Percentiles rank a stretch among this genome's conserved stretches.
phyloP scores from a whole-genome alignment of 2,113 vertebrate species.

The Chionodraco myersi region DNA sequence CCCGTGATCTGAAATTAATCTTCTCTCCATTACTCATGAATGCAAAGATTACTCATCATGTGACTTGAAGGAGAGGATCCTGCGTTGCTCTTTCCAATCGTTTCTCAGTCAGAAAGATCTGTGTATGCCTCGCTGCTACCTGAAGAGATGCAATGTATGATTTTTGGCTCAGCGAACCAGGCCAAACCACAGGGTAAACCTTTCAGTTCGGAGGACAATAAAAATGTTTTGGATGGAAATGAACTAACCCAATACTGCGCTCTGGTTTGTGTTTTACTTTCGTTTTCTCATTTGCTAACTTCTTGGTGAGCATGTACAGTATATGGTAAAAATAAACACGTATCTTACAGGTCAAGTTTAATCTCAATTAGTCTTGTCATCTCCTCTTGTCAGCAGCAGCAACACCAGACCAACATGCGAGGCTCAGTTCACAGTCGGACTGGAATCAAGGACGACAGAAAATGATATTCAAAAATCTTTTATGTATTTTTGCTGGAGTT shows the following conservation, averaged over 20 bases:
- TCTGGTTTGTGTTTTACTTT: slow-evolving; percentile 54
- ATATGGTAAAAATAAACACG: slow-evolving; percentile 58
- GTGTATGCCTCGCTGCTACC: slow-evolving; percentile 76
- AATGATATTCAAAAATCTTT: no score
- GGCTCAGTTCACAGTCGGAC: neutral
- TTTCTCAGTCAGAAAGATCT: slow-evolving; percentile 67
- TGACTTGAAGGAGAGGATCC: slow-evolving; percentile 75
- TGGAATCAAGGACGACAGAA: no score
- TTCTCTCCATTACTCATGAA: slow-evolving; percentile 74
- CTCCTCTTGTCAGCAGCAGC: slow-evolving; percentile 16
- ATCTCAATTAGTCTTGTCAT: slow-evolving; percentile 42
- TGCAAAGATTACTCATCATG: slow-evolving; percentile 71
- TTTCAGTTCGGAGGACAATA: slow-evolving; percentile 81
- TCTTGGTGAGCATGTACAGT: slow-evolving; percentile 54
- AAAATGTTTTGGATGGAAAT: slow-evolving; percentile 82
- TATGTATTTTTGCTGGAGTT: no score
- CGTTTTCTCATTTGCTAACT: slow-evolving; percentile 40
- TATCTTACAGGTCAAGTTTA: slow-evolving; percentile 51
- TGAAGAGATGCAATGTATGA: slow-evolving; percentile 80
- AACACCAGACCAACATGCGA: neutral
- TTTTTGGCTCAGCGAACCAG: slow-evolving; percentile 65
- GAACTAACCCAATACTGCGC: slow-evolving; percentile 68
- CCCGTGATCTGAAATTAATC: slow-evolving; percentile 68
- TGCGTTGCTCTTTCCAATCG: slow-evolving; percentile 70
- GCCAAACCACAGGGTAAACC: slow-evolving; percentile 77